Evolutionary conservation across 2,113 vertebrate species (phyloP).

Genomic region (Notothenia rossii): DNA sequence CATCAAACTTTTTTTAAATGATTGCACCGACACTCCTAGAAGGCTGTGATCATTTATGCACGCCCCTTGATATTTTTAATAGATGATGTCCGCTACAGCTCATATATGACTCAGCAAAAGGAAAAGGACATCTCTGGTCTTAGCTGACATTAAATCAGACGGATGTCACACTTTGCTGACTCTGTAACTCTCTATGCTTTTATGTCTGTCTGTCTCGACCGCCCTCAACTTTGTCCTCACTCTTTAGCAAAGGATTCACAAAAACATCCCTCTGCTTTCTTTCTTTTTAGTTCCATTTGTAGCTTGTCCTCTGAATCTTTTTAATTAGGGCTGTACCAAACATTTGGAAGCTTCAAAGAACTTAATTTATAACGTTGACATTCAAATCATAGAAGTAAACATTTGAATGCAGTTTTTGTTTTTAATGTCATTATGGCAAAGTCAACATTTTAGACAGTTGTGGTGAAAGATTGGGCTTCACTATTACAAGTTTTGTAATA

Average conservation of each 20-base stretch:
- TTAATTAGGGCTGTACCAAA: too few species aligned
- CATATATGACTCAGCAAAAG: constrained; percentile 19
- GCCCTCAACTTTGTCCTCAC: constrained; percentile 4
- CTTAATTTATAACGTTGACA: too few species aligned
- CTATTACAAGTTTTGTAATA: too few species aligned
- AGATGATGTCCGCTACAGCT: constrained; percentile 24
- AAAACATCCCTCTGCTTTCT: background rate
- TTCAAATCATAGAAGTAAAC: too few species aligned
- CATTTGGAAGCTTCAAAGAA: too few species aligned
- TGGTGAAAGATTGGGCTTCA: too few species aligned
- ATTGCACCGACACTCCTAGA: constrained; percentile 2
- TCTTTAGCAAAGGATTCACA: background rate
- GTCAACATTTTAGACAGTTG: too few species aligned
- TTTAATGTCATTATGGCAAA: too few species aligned
- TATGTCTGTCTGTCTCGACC: background rate
- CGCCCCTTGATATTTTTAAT: constrained; percentile 49
- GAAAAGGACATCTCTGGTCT: constrained; percentile 20
- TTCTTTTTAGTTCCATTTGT: too few species aligned
- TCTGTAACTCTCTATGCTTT: constrained; percentile 12
- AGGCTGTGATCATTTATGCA: constrained; percentile 12
- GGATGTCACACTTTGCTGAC: constrained; percentile 36
- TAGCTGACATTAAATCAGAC: constrained; percentile 26
- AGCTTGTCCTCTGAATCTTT: too few species aligned
- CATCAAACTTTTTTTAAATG: constrained; percentile 31
- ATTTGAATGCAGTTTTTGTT: too few species aligned